These are phyloP conservation scores for Crypturellus undulatus DNA, from an alignment of 2,113 vertebrate genomes.

Conservation along the genomic window DNA sequence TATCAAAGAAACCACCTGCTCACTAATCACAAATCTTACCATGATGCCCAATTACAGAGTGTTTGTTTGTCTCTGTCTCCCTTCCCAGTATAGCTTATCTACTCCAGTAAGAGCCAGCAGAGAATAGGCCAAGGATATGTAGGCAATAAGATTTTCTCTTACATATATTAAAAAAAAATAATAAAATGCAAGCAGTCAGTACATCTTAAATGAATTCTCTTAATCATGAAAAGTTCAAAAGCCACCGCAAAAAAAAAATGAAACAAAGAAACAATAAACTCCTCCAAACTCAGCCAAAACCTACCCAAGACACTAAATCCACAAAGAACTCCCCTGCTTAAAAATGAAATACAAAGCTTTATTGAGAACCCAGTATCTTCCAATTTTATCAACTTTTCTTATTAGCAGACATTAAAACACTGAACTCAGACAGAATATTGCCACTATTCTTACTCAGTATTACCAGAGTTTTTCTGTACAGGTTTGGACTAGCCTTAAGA, in stretches of 20 bases:
- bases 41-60: not conserved
- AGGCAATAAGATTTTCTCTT: not conserved
- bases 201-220: not conserved
- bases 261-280: no score
- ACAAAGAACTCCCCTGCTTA: not conserved
- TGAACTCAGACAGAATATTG: no score
- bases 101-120: not conserved
- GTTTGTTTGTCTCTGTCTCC: not conserved
- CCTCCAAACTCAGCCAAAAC: no score
- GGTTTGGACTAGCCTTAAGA: not conserved
- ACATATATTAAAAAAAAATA: not conserved
- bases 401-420: not conserved
- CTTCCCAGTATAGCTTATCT: not conserved
- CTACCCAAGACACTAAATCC: no score
- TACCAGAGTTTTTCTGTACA: not conserved
- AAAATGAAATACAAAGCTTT: not conserved
- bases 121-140: not conserved
- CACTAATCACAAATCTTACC: not conserved
- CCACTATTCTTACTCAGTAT: not conserved
- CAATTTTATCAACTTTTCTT: not conserved
- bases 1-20: not conserved
- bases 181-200: not conserved
- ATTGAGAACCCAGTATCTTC: not conserved
- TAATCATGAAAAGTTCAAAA: not conserved
- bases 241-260: not conserved